Evolutionary conservation across 2,113 vertebrate species (phyloP).

Genomic region (Sander vitreus): DNA sequence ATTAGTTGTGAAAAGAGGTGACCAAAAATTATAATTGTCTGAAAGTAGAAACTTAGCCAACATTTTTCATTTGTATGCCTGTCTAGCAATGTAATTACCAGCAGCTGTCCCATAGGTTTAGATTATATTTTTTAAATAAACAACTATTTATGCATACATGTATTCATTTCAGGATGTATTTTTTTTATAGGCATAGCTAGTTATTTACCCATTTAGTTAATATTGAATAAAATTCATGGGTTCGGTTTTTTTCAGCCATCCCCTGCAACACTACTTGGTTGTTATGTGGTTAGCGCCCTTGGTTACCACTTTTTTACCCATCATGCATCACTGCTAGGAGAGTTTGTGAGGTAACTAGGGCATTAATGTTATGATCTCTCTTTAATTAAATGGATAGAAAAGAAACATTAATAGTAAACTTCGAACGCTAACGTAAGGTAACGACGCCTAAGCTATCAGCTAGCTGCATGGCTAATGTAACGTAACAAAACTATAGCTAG

Average conservation of each 20-base stretch:
- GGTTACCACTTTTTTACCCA: conserved; percentile 75
- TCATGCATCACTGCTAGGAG: conserved; percentile 60
- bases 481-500: neutral
- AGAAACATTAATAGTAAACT: neutral
- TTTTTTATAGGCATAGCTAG: too few relatives aligned
- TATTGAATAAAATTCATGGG: too few relatives aligned
- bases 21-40: neutral
- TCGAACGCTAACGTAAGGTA: neutral
- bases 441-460: conserved; percentile 1
- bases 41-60: neutral
- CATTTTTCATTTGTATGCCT: neutral
- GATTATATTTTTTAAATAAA: too few relatives aligned
- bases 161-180: too few relatives aligned
- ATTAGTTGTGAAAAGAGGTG: neutral
- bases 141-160: too few relatives aligned
- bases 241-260: neutral
- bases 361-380: too few relatives aligned
- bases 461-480: conserved; percentile 9
- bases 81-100: neutral
- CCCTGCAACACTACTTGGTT: conserved; percentile 35
- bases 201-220: too few relatives aligned
- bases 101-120: neutral
- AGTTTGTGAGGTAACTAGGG: neutral
- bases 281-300: conserved; percentile 67
- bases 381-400: neutral